A percentile compares a stretch with the other conserved stretches of the same genome.
These are phyloP conservation scores for Apteryx owenii DNA, from an alignment of 2,113 vertebrate species.

Conservation along the genomic window DNA sequence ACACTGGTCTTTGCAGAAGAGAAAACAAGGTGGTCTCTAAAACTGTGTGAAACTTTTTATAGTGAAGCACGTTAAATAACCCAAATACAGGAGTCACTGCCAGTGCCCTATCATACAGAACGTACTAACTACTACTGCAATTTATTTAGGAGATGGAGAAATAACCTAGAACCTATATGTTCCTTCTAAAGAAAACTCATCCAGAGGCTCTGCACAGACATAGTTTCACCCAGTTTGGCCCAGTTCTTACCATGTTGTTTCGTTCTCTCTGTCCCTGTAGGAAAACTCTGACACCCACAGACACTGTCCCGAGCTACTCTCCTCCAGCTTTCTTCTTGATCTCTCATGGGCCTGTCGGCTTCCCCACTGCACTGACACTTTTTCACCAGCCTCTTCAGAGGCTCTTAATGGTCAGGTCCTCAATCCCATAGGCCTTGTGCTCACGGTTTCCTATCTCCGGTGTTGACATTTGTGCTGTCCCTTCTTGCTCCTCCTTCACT, in stretches of 20 bases:
- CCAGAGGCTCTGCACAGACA: not conserved
- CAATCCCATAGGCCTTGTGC: not conserved
- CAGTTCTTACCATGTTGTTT: fast-evolving
- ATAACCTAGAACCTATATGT: not conserved
- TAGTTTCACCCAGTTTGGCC: fast-evolving
- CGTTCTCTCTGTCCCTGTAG: not conserved
- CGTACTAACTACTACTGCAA: not conserved
- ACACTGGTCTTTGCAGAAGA: fast-evolving
- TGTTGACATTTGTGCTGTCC: not conserved
- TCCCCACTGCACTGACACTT: fast-evolving
- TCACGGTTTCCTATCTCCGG: fast-evolving
- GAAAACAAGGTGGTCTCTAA: not conserved
- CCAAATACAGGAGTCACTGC: not conserved
- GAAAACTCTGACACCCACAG: not conserved
- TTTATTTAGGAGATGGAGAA: not conserved
- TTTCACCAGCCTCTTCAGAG: not conserved
- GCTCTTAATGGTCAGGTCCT: not conserved
- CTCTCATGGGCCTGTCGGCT: not conserved
- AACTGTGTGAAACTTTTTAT: not conserved
- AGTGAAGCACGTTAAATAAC: not conserved
- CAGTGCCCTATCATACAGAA: not conserved
- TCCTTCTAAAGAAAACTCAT: not conserved
- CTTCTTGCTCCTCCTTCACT: not conserved
- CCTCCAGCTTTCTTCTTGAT: not conserved
- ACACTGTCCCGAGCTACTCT: not conserved